A percentile compares a stretch with the other conserved stretches of the same genome.
These are phyloP conservation scores for Pollachius pollachius DNA, from an alignment of 2,113 vertebrate genomes.

Conservation along the genomic window DNA sequence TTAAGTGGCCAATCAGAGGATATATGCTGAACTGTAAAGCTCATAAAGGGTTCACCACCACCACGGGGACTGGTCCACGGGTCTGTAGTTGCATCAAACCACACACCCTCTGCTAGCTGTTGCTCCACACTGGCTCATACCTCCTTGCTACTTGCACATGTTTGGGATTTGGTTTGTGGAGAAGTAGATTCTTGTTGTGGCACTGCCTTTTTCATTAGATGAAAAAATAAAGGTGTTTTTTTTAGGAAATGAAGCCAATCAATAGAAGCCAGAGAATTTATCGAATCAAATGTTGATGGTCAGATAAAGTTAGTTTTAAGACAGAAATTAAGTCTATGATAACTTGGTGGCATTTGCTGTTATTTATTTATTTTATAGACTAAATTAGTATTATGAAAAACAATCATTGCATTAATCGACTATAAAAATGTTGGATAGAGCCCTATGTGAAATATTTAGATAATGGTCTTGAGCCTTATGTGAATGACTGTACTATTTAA, in stretches of 20 bases:
- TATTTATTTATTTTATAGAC: too few relatives aligned
- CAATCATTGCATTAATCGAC: not conserved
- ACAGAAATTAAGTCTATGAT: too few relatives aligned
- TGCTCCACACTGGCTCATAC: conserved; percentile 3
- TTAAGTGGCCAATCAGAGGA: conserved; percentile 23
- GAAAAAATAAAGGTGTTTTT: conserved; percentile 18
- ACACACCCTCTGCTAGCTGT: conserved; percentile 8
- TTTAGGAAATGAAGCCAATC: not conserved
- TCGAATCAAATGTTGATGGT: too few relatives aligned
- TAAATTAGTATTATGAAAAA: not conserved
- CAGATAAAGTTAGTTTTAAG: too few relatives aligned
- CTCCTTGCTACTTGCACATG: conserved; percentile 1
- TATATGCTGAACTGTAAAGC: conserved; percentile 16
- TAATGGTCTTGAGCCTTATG: not conserved
- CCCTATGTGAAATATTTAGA: not conserved
- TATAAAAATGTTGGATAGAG: not conserved
- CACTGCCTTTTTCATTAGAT: conserved; percentile 14
- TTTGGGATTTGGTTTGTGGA: conserved; percentile 5
- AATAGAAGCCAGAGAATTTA: too few relatives aligned
- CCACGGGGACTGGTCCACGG: conserved; percentile 23
- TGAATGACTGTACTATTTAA: not conserved
- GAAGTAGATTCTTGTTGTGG: conserved; percentile 12
- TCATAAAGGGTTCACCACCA: conserved; percentile 10
- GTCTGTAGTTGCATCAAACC: conserved; percentile 13
- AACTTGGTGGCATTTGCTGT: too few relatives aligned